Evolutionary conservation across 2,113 vertebrate species (phyloP), one percentile per base, ranked within the genome.

Genomic region (Tursiops truncatus): DNA sequence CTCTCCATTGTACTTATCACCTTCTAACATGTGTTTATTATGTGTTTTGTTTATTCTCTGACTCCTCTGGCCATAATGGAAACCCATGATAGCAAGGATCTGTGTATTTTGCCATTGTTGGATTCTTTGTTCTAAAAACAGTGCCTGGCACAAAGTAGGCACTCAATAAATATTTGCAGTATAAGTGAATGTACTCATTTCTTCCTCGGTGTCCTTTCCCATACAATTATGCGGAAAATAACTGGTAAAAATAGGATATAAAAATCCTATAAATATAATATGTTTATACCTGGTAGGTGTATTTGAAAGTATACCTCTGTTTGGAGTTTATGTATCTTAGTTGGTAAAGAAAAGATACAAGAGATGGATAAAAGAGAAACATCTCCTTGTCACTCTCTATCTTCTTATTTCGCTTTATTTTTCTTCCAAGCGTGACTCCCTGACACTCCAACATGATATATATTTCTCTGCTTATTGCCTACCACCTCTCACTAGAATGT

Each of bases 271-370:
- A 86, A 82, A 47, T 94, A 23, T 74, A 47, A 33, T 58, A 41
- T 21, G 23, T 26, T 87, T 77, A 62, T 60, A 86, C 15, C 56
- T n/a, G 63, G 11, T 53, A 93, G 23, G 21, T 70, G 8, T 21
- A 67, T 65, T 82, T 63, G 47, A 86, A 33, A 90, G 3, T 18
- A 70, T 38, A 89, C 25, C 17, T 70, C n/a, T 94, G 12, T 58
- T 80, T 89, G 41, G 41, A 53, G 11, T 73, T 93, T 89, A 50
- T 3, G 23, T 87, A 80, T 20, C 23, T 89, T 71, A 71, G 15
- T 82, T 71, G 60, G 84, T 76, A 18, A 92, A 81, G n/a, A 93
- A 87, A 53, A 97, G 33, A 83, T 74, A 56, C 17, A 73, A 80
- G 38, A 56, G 13, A 63, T 73, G 50, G 17, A 47, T 44, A 8